phyloP scores from a whole-genome alignment of 2,888 invertebrate species.

The Strigamia transsilvanica region DNA sequence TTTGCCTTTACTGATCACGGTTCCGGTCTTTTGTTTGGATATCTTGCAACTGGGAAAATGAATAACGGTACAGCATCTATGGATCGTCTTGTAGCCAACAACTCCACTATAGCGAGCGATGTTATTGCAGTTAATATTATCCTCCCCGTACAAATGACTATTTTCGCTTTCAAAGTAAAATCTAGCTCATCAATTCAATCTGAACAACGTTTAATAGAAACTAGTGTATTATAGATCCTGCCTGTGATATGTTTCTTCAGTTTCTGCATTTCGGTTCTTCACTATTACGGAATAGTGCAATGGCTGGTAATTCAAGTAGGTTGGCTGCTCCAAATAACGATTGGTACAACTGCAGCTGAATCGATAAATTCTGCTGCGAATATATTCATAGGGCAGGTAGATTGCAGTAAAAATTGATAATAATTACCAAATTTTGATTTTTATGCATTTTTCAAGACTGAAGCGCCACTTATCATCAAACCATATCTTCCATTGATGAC shows the following conservation, averaged over 20 bases:
- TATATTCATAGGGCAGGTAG: conserved; percentile 91
- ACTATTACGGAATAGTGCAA: conserved; percentile 89
- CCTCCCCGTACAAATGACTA: conserved; percentile 63
- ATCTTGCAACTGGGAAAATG: conserved; percentile 58
- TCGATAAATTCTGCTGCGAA: conserved; percentile 92
- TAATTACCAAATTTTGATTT: neutral
- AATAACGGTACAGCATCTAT: conserved; percentile 60
- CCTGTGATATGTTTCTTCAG: conserved; percentile 95
- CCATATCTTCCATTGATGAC: conserved; percentile 88
- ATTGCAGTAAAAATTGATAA: conserved; percentile 58
- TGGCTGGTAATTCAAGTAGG: conserved; percentile 83
- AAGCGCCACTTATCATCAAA: conserved; percentile 86
- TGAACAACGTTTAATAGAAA: neutral
- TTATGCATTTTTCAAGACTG: conserved; percentile 72
- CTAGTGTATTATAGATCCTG: conserved; percentile 71
- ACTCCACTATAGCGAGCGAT: neutral
- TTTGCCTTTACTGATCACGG: conserved; percentile 81
- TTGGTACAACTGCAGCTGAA: conserved; percentile 93
- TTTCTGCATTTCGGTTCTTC: conserved; percentile 86
- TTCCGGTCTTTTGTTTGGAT: conserved; percentile 83
- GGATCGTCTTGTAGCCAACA: too few species aligned
- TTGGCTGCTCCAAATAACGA: conserved; percentile 73
- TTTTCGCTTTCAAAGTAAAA: conserved; percentile 85
- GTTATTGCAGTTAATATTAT: neutral
- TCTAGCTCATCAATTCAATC: neutral